Evolutionary conservation across 2,888 invertebrate species (phyloP), one percentile per base, ranked within the genome.

Genomic region (Mallateleia sp.): DNA sequence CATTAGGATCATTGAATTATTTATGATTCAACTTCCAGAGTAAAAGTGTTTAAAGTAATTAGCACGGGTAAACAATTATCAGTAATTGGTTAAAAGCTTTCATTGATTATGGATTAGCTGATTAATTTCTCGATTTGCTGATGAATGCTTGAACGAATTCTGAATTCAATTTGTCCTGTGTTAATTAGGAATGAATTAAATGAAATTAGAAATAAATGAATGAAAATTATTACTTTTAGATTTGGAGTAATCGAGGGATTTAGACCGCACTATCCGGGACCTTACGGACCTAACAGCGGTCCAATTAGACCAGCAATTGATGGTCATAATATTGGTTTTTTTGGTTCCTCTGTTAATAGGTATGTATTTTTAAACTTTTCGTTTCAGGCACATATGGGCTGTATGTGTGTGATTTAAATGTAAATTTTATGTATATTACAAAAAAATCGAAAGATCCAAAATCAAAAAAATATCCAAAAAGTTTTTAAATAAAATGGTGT

Each of bases 281-380:
- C 93, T 38, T 92, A 91, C 71, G 92, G 94, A 82, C 94, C 93
- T 8, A 91, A 91, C 74, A 92, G 94, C 83, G 86, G 92, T 56
- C 94, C 93, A 34, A 89, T 91, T 64, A 74, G 71, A 38, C 91
- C 91, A 0, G 52, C 74, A n/a, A 88, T 89, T 80, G 87, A 88
- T 45, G 91, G 89, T 74, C 89, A 87, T 62, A 88, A 47, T 28
- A 4, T 1, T 28, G 71, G 67, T 4, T 42, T 20, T 28, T 28
- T 11, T 18, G 28, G 42, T 3, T 11, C 15, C 11, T 3, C 42
- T 42, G 14, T 11, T n/a, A 15, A 42, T n/a, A 42, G 14, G n/a
- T 42, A 42, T 42, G n/a, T n/a, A n/a, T n/a, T n/a, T n/a, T n/a
- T n/a, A n/a, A n/a, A n/a, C n/a, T n/a, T n/a, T n/a, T n/a, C n/a